Percentiles rank a stretch among this genome's conserved stretches.
Conservation (phyloP, 1,140 invertebrate genomes). For the Sipha flava region DNA sequence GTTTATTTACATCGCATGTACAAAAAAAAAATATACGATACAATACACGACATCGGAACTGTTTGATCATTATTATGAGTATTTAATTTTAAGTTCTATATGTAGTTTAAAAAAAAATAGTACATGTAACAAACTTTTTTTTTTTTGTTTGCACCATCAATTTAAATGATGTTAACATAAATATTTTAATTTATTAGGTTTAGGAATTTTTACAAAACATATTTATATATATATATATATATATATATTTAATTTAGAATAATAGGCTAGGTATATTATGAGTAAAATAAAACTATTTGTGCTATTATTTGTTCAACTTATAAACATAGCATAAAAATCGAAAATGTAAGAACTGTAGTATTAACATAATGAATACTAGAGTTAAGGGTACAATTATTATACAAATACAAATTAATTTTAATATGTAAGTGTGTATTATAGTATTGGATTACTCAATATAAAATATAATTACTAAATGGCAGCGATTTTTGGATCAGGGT, state of each 20-base stretch:
- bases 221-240: not conserved
- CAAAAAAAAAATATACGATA: slow-evolving; percentile 26
- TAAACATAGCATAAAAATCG: not conserved
- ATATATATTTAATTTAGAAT: slow-evolving; percentile 7
- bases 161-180: not conserved
- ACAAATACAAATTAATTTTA: not conserved
- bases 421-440: not conserved
- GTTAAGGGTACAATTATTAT: not conserved
- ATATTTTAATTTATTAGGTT: not conserved
- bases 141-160: not conserved
- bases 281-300: slow-evolving; percentile 27
- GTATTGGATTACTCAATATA: not conserved
- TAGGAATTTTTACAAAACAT: not conserved
- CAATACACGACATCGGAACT: slow-evolving; percentile 6
- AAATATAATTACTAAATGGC: not conserved
- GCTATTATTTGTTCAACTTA: not conserved
- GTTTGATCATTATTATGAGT: slow-evolving; percentile 16
- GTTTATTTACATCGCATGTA: slow-evolving; percentile 29
- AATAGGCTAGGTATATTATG: not conserved
- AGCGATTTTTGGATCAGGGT: not conserved
- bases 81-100: slow-evolving; percentile 19
- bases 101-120: not conserved
- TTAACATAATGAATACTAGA: not conserved
- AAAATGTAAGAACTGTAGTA: not conserved
- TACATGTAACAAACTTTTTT: not conserved